Percentiles rank a stretch among this genome's conserved stretches.
These are phyloP conservation scores for Porites lobata DNA, from an alignment of 92 coral and sea anemone species.

Conservation along the genomic window DNA sequence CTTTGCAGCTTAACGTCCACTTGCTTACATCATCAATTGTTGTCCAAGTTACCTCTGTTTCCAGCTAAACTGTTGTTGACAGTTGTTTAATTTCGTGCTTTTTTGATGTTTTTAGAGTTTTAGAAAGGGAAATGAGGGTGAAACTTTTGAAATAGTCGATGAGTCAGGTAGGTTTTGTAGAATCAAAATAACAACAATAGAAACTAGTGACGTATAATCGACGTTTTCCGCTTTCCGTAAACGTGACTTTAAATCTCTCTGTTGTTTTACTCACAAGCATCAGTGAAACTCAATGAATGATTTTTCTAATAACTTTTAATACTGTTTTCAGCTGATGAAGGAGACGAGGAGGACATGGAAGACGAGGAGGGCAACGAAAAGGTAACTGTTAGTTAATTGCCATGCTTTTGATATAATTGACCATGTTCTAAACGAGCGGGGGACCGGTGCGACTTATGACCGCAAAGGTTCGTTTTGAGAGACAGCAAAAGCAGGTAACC, in stretches of 20 bases:
- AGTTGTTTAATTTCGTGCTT: too few relatives aligned
- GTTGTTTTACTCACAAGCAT: background rate
- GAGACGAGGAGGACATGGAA: constrained; percentile 86
- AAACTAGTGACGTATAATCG: background rate
- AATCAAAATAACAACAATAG: too few relatives aligned
- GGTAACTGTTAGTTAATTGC: background rate
- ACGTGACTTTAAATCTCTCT: too few relatives aligned
- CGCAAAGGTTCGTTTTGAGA: too few relatives aligned
- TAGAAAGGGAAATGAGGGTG: constrained; percentile 25
- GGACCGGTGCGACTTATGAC: too few relatives aligned
- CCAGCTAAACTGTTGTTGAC: too few relatives aligned
- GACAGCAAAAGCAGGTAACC: too few relatives aligned
- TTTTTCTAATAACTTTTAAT: background rate
- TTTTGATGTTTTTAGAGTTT: constrained; percentile 5
- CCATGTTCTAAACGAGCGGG: too few relatives aligned
- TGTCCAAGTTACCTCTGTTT: background rate
- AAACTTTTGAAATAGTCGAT: constrained; percentile 73
- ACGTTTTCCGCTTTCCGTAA: too few relatives aligned
- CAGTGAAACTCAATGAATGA: background rate
- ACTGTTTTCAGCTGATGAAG: constrained; percentile 55
- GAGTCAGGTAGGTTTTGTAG: constrained; percentile 67
- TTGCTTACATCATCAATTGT: background rate
- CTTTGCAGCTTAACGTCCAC: background rate
- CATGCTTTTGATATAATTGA: background rate
- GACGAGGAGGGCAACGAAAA: constrained; percentile 39